phyloP scores from a whole-genome alignment of 2,888 invertebrate species.

The Apocheima hispidaria region DNA sequence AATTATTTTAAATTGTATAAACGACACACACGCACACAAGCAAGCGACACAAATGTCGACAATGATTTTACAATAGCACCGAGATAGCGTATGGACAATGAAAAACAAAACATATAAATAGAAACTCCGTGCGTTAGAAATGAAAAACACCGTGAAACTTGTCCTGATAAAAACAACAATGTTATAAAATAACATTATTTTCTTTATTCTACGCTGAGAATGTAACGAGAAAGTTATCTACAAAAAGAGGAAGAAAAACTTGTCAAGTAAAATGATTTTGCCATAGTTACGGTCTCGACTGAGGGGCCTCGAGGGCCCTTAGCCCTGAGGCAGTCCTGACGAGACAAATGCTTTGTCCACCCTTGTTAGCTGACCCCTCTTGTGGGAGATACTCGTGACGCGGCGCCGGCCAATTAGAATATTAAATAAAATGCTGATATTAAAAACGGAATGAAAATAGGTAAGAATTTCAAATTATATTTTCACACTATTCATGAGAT shows the following conservation, averaged over 20 bases:
- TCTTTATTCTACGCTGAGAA: slow-evolving; percentile 2
- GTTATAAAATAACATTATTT: slow-evolving; percentile 13
- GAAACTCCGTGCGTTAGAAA: slow-evolving; percentile 2
- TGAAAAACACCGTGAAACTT: slow-evolving; percentile 5
- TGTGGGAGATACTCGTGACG: slow-evolving; percentile 15
- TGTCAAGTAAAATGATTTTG: slow-evolving; percentile 27
- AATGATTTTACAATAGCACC: background rate
- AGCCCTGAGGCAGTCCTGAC: slow-evolving; percentile 27
- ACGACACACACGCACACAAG: too few species aligned
- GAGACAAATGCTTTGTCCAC: slow-evolving; percentile 38
- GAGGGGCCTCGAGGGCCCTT: slow-evolving; percentile 19
- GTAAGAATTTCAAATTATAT: background rate
- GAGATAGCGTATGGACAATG: background rate
- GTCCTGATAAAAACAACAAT: background rate
- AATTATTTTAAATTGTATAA: too few species aligned
- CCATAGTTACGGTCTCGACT: slow-evolving; percentile 21
- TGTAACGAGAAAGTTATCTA: slow-evolving; percentile 8
- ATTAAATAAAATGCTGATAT: slow-evolving; percentile 14
- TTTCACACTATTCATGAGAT: background rate
- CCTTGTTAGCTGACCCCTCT: slow-evolving; percentile 35
- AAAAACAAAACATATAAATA: background rate
- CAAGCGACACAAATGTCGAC: too few species aligned
- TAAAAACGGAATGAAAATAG: background rate
- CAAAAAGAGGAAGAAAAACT: slow-evolving; percentile 23
- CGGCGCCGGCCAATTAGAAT: slow-evolving; percentile 22